Evolutionary conservation across 1,140 invertebrate species (phyloP).

Genomic region (Pararge aegeria): DNA sequence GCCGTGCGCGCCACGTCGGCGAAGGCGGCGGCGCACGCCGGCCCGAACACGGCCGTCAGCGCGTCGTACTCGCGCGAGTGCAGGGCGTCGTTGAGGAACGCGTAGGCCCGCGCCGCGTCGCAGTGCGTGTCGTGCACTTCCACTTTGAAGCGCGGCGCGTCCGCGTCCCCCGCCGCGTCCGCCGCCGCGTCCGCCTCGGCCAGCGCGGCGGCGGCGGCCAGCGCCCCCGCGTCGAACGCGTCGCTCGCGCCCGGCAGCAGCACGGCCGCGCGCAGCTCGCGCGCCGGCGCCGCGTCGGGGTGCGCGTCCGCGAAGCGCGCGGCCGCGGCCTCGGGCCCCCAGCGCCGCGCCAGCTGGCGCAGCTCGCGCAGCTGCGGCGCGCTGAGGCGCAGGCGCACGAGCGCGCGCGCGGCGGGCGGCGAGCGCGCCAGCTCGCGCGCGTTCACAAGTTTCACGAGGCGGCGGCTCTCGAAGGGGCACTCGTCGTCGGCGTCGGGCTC

Average conservation of each 20-base stretch:
- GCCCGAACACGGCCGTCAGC: conserved; percentile 54
- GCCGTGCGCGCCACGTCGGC: conserved; percentile 46
- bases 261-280: conserved; percentile 42
- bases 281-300: conserved; percentile 19
- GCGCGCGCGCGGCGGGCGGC: conserved; percentile 30
- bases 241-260: conserved; percentile 39
- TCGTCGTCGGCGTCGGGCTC: conserved; percentile 19
- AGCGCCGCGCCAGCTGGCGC: conserved; percentile 10
- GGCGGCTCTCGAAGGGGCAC: conserved; percentile 51
- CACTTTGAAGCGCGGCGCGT: conserved; percentile 33
- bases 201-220: conserved; percentile 39
- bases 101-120: conserved; percentile 44
- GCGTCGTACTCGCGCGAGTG: conserved; percentile 47
- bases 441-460: conserved; percentile 46
- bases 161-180: conserved; percentile 38
- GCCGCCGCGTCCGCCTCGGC: conserved; percentile 37
- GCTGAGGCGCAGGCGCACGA: conserved; percentile 30
- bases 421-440: conserved; percentile 35
- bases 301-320: conserved; percentile 28
- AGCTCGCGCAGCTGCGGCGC: conserved; percentile 31
- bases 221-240: conserved; percentile 34
- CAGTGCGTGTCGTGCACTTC: conserved; percentile 54
- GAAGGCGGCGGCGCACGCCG: conserved; percentile 57
- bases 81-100: conserved; percentile 49
- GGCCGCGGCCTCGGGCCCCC: conserved; percentile 27